These are phyloP conservation scores for Sarcophaga subvicina DNA, from an alignment of 2,888 invertebrate genomes.

Conservation along the genomic window DNA sequence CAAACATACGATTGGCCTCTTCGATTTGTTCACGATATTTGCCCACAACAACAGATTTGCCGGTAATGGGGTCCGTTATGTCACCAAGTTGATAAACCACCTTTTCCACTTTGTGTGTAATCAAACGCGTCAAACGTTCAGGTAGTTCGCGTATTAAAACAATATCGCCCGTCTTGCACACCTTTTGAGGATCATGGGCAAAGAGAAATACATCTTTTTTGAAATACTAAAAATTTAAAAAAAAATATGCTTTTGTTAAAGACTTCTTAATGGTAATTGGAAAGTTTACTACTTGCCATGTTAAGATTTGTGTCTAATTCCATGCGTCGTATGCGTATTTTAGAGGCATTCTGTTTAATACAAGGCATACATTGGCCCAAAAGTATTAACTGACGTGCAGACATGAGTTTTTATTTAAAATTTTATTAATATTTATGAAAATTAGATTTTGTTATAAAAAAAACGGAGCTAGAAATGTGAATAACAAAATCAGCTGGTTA, in stretches of 20 bases:
- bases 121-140: conserved; percentile 87
- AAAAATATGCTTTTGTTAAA: not conserved
- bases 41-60: conserved; percentile 88
- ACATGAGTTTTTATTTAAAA: conserved; percentile 74
- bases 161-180: conserved; percentile 91
- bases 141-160: conserved; percentile 90
- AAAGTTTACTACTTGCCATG: conserved; percentile 86
- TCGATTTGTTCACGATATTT: conserved; percentile 90
- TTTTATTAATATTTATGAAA: conserved; percentile 25
- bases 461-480: conserved; percentile 13
- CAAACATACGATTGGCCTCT: conserved; percentile 86
- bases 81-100: conserved; percentile 92
- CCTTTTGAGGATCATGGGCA: conserved; percentile 89
- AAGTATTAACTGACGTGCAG: conserved; percentile 83
- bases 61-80: conserved; percentile 92
- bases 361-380: conserved; percentile 92
- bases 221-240: conserved; percentile 86
- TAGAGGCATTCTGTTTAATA: conserved; percentile 89
- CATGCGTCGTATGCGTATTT: conserved; percentile 89
- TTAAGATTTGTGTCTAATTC: conserved; percentile 89
- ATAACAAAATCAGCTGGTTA: conserved; percentile 41
- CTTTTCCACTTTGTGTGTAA: conserved; percentile 91
- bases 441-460: conserved; percentile 10
- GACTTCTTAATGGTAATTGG: not conserved
- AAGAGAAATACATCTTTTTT: conserved; percentile 87